phyloP scores from a whole-genome alignment of 2,797 vertebrate species.

The Falco berigora region DNA sequence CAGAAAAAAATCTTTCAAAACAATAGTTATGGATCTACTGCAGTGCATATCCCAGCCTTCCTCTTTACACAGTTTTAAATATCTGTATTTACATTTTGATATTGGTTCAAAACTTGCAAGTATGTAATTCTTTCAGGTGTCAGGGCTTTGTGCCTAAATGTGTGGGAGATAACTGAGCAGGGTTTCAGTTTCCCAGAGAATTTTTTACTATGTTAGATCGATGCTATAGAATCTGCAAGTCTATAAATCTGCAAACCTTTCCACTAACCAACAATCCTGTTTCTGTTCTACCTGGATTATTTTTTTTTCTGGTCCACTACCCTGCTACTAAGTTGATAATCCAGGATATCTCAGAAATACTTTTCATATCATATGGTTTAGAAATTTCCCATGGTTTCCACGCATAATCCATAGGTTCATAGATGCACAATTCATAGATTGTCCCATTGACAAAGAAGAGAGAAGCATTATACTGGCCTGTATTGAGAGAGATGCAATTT shows the following conservation, averaged over 20 bases:
- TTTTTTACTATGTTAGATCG: background rate
- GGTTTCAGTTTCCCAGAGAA: background rate
- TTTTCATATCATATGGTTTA: background rate
- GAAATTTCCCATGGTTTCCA: background rate
- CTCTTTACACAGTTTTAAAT: background rate
- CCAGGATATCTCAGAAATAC: background rate
- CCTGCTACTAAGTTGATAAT: background rate
- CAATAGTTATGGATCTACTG: background rate
- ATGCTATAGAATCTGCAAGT: background rate
- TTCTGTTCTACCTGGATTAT: background rate
- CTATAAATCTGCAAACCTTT: background rate
- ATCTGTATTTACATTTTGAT: background rate
- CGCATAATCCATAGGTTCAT: background rate
- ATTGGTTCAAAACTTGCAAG: background rate
- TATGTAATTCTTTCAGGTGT: background rate
- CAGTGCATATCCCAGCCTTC: background rate
- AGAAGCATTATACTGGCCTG: background rate
- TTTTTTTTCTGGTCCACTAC: background rate
- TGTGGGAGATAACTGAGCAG: background rate
- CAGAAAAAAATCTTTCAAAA: background rate
- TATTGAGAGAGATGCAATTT: background rate
- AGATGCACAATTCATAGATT: background rate
- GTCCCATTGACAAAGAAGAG: background rate
- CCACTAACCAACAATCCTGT: background rate
- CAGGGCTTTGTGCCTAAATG: background rate